Conservation (phyloP, 2,888 invertebrate species). For the Drosophila recens region DNA sequence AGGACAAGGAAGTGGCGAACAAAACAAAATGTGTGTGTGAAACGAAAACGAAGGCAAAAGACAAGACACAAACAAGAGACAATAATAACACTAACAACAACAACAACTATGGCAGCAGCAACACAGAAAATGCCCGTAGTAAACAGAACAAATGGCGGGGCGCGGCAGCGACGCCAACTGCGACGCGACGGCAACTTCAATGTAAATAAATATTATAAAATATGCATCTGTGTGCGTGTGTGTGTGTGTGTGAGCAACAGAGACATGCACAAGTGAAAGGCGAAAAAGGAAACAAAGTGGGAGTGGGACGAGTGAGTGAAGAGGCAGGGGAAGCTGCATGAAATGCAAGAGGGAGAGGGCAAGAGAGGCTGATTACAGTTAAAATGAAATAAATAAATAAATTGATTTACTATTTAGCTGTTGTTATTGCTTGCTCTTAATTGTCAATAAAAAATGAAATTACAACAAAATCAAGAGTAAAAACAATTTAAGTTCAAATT, state of each 20-base stretch:
- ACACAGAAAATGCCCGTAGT: constrained; percentile 48
- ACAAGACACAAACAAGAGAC: constrained; percentile 61
- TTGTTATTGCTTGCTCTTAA: constrained; percentile 41
- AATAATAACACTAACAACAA: constrained; percentile 52
- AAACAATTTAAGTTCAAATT: constrained; percentile 34
- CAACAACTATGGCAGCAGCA: constrained; percentile 17
- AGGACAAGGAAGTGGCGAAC: constrained; percentile 66
- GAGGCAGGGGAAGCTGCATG: constrained; percentile 13
- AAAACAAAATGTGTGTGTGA: constrained; percentile 62
- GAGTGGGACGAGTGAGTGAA: constrained; percentile 31
- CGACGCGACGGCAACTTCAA: constrained; percentile 46
- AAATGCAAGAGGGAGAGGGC: neutral
- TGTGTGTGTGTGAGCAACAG: constrained; percentile 49
- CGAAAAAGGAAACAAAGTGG: constrained; percentile 61
- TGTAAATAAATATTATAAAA: constrained; percentile 78
- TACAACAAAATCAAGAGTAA: constrained; percentile 3
- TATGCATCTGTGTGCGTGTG: constrained; percentile 43
- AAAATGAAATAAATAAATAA: constrained; percentile 72
- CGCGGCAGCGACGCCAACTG: constrained; percentile 42
- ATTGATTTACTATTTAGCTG: constrained; percentile 65
- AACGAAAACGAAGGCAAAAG: constrained; percentile 60
- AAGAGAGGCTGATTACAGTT: constrained; percentile 47
- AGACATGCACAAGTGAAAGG: constrained; percentile 75
- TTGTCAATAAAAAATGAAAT: constrained; percentile 54
- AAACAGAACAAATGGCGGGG: constrained; percentile 65